Evolutionary conservation across 2,888 invertebrate species (phyloP), one percentile per base, ranked within the genome.

Genomic region (Melinopterus prodromus): DNA sequence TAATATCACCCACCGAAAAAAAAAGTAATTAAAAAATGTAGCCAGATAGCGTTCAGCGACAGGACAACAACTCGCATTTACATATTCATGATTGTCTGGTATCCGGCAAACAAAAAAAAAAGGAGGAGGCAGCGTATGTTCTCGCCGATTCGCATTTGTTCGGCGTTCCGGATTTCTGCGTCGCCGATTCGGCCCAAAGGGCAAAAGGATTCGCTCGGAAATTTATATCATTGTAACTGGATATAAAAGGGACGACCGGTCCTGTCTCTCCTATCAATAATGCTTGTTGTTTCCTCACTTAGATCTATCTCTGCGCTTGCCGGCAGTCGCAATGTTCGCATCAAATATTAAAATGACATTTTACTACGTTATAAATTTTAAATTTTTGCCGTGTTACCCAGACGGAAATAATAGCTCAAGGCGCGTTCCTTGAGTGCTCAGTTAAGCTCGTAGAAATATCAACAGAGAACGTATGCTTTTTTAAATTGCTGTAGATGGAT

Each of bases 201-300:
- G 53, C 12, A 53, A 12, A 53, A 53, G 53, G 53, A 53, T 53
- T 53, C 53, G 53, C 53, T 53, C 53, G 53, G 53, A 53, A 53
- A 53, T 53, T 53, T 53, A 53, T 53, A 53, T 53, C 53, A 53
- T 53, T 53, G 53, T 53, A 53, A 53, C 53, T 53, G 53, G 53
- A 53, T 53, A 53, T 53, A 53, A 53, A 53, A 53, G 53, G 53
- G 53, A 53, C 53, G 53, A 53, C 7, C 53, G 53, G 53, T 53
- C 53, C 53, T 53, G 53, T 53, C 53, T 53, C 53, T 53, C 53
- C 53, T 53, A 53, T 53, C 53, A 53, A 53, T 53, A 53, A 53
- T 53, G 53, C 53, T 12, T 53, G 53, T 53, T 53, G 53, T 53
- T 53, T 53, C 53, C 53, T 53, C 12, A 53, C 53, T 53, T 7